A percentile compares a stretch with the other conserved stretches of the same genome.
Evolutionary conservation across 2,888 invertebrate species (phyloP).

Genomic region (Pycnomerus fuliginosus): DNA sequence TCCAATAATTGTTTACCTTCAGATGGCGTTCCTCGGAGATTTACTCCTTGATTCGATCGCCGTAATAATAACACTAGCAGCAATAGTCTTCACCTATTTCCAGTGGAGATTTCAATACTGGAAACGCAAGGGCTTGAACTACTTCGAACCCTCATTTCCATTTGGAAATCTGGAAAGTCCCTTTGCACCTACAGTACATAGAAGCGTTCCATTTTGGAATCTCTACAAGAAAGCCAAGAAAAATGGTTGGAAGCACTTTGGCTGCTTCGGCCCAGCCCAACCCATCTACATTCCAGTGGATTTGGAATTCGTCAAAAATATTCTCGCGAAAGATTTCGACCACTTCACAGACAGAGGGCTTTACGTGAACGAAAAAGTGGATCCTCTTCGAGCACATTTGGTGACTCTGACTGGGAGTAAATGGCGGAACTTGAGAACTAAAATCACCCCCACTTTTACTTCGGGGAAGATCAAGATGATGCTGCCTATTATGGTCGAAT

Average conservation of each 20-base stretch:
- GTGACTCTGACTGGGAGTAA: conserved; percentile 21
- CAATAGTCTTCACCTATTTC: not conserved
- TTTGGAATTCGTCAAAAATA: conserved; percentile 34
- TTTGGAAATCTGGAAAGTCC: conserved; percentile 14
- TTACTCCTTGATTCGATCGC: too few relatives aligned
- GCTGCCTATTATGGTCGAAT: conserved; percentile 59
- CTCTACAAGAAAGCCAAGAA: conserved; percentile 19
- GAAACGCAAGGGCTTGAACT: conserved; percentile 16
- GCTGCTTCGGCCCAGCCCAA: conserved; percentile 1
- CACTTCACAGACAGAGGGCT: conserved; percentile 63
- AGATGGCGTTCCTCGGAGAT: too few relatives aligned
- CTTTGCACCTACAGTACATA: conserved; percentile 3
- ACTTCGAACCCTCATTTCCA: conserved; percentile 12
- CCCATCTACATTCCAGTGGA: conserved; percentile 27
- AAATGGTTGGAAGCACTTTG: conserved; percentile 2
- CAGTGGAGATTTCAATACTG: conserved; percentile 19
- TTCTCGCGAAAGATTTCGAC: conserved; percentile 60
- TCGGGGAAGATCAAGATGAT: too few relatives aligned
- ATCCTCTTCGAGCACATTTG: conserved; percentile 55
- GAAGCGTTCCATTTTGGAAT: conserved; percentile 10
- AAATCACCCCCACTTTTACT: conserved; percentile 52
- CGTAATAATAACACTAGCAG: too few relatives aligned
- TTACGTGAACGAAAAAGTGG: conserved; percentile 58
- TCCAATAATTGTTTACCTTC: too few relatives aligned
- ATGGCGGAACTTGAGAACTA: conserved; percentile 28